These are phyloP conservation scores for Stramonita haemastoma DNA, from an alignment of 2,888 invertebrate species.

Conservation along the genomic window DNA sequence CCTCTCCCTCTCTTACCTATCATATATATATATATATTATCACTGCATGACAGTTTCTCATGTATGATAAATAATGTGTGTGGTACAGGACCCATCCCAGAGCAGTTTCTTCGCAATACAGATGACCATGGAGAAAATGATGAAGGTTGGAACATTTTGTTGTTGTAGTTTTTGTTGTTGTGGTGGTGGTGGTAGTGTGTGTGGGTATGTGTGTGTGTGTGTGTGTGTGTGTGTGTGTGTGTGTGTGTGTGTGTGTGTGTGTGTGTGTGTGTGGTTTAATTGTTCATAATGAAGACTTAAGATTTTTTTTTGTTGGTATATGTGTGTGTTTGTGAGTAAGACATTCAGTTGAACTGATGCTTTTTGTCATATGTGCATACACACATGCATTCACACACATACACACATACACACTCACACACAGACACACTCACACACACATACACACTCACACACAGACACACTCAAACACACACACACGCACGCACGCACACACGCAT, in stretches of 20 bases:
- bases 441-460: not conserved
- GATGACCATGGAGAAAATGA: slow-evolving; percentile 42
- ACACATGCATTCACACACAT: not conserved
- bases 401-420: not conserved
- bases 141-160: slow-evolving; percentile 25
- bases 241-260: not conserved
- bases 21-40: too few species aligned
- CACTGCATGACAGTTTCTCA: too few species aligned
- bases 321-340: not conserved
- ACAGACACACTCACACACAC: not conserved
- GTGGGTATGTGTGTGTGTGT: not conserved
- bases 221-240: not conserved
- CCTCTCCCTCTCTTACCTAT: too few species aligned
- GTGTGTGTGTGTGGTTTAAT: not conserved
- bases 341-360: too few species aligned
- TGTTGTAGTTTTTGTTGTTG: not conserved
- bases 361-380: too few species aligned
- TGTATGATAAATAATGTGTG: not conserved
- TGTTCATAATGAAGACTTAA: too few species aligned
- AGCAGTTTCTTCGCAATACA: slow-evolving; percentile 41
- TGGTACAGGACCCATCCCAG: slow-evolving; percentile 42
- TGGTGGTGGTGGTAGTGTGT: not conserved
- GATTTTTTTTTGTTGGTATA: not conserved
- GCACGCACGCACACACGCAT: not conserved
- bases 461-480: not conserved